These are phyloP conservation scores for Tenthredo livida DNA, from an alignment of 2,888 invertebrate species.

Conservation along the genomic window DNA sequence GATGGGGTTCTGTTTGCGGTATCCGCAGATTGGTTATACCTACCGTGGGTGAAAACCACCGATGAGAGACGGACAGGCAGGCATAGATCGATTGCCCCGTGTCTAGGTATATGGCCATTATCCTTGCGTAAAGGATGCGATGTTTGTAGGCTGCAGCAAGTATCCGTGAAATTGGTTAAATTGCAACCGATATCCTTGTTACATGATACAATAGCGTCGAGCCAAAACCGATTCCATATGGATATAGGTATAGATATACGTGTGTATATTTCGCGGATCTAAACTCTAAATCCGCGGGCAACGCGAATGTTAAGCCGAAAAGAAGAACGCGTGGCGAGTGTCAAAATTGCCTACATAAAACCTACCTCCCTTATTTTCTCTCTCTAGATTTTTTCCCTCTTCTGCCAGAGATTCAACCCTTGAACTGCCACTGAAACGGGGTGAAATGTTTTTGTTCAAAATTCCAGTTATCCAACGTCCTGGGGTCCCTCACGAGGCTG, in stretches of 20 bases:
- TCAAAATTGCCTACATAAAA: not conserved
- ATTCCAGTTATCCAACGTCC: not conserved
- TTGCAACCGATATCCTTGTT: conserved; percentile 31
- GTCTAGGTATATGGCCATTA: conserved; percentile 60
- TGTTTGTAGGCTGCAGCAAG: conserved; percentile 42
- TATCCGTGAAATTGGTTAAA: conserved; percentile 64
- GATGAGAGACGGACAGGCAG: conserved; percentile 61
- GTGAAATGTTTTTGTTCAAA: conserved; percentile 16
- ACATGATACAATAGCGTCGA: not conserved
- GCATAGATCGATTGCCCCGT: conserved; percentile 67
- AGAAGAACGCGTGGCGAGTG: not conserved
- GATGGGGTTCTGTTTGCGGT: conserved; percentile 46
- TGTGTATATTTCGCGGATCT: not conserved
- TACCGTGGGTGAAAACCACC: conserved; percentile 59
- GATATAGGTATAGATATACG: too few relatives aligned
- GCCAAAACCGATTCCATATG: not conserved
- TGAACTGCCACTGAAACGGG: not conserved
- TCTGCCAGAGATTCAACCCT: not conserved
- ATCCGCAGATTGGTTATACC: conserved; percentile 59
- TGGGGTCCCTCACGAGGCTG: not conserved
- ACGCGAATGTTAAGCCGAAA: not conserved
- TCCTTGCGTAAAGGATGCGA: conserved; percentile 58
- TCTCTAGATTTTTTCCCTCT: not conserved
- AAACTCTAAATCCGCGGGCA: not conserved
- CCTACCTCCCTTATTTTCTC: not conserved